Percentiles rank a stretch among this genome's conserved stretches.
phyloP scores from a whole-genome alignment of 1,140 invertebrate genomes.

The Cecropterus lyciades region DNA sequence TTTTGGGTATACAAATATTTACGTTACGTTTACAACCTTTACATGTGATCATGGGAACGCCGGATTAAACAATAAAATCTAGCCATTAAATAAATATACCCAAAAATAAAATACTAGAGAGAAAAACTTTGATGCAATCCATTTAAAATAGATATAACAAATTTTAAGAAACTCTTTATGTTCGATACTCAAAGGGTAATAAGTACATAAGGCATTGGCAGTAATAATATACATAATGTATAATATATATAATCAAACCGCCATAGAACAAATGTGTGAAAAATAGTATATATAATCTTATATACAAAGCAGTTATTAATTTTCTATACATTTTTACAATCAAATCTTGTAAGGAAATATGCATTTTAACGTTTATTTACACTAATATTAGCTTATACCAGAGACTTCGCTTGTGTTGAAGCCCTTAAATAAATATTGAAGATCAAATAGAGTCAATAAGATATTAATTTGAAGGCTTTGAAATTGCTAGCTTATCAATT shows the following conservation, averaged over 20 bases:
- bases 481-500: too few relatives aligned
- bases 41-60: too few relatives aligned
- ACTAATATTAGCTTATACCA: too few relatives aligned
- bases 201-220: slow-evolving; percentile 11
- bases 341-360: background rate
- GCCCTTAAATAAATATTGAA: too few relatives aligned
- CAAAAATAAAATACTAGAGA: too few relatives aligned
- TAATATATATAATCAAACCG: background rate
- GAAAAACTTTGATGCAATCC: slow-evolving; percentile 11
- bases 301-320: slow-evolving; percentile 8
- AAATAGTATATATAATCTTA: slow-evolving; percentile 1
- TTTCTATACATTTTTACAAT: slow-evolving; percentile 22
- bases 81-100: too few relatives aligned
- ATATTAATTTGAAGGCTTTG: too few relatives aligned
- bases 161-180: background rate
- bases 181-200: slow-evolving; percentile 17
- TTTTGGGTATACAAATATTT: too few relatives aligned
- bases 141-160: background rate
- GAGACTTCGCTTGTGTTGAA: too few relatives aligned
- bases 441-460: too few relatives aligned
- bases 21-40: too few relatives aligned
- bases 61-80: too few relatives aligned
- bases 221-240: slow-evolving; percentile 4
- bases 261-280: background rate
- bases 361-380: slow-evolving; percentile 6